phyloP scores from a whole-genome alignment of 2,113 vertebrate genomes.

The Patagioenas fasciata region DNA sequence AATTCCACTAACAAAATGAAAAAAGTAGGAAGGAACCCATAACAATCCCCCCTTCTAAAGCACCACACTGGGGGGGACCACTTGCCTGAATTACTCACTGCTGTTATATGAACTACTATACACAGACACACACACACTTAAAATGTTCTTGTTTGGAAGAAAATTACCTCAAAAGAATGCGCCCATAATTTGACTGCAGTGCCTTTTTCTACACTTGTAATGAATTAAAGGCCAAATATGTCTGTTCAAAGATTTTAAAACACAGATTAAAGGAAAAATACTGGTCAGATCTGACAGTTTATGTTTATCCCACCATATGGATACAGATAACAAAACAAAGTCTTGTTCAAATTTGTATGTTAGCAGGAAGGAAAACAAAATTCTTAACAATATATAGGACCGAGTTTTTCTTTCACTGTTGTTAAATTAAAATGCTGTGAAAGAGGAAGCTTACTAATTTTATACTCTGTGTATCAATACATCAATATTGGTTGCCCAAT shows the following conservation, averaged over 20 bases:
- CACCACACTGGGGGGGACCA: background rate
- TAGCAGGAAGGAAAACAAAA: background rate
- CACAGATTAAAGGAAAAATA: background rate
- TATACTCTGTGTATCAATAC: background rate
- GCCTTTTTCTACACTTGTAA: background rate
- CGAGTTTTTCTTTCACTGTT: background rate
- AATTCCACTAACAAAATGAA: background rate
- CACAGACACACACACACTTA: background rate
- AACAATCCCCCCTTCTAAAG: background rate
- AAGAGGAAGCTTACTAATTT: background rate
- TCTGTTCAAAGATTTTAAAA: background rate
- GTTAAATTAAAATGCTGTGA: background rate
- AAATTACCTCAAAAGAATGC: background rate
- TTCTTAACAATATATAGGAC: accelerated
- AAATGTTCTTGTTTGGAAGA: background rate
- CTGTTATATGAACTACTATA: background rate
- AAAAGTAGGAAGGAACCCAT: background rate
- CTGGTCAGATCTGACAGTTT: background rate
- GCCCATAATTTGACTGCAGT: background rate
- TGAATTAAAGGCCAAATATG: background rate
- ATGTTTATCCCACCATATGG: background rate
- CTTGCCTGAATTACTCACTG: background rate
- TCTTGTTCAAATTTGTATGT: background rate
- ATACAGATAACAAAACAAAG: background rate
- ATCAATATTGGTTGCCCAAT: background rate